phyloP scores from a whole-genome alignment of 2,888 invertebrate species.

The Dysmachus trigonus region DNA sequence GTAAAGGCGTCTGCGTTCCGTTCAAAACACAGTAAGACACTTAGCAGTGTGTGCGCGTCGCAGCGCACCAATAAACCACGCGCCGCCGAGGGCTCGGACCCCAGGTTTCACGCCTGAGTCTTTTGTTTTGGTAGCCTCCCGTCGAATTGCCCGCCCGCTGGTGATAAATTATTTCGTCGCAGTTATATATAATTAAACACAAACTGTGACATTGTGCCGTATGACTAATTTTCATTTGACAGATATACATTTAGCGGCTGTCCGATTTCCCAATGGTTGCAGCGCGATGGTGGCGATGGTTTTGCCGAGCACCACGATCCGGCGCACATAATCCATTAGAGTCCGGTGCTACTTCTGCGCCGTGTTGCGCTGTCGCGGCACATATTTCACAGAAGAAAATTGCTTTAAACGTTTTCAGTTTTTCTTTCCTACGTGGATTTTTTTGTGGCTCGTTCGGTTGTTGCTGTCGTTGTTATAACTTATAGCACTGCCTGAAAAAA shows the following conservation, averaged over 20 bases:
- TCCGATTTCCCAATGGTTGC: slow-evolving; percentile 31
- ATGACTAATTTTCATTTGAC: slow-evolving; percentile 43
- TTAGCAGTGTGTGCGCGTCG: slow-evolving; percentile 4
- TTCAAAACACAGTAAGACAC: slow-evolving; percentile 29
- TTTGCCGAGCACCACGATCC: slow-evolving; percentile 11
- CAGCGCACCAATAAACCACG: background rate
- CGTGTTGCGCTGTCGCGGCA: slow-evolving; percentile 18
- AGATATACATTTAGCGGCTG: slow-evolving; percentile 31
- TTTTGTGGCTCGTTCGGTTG: slow-evolving; percentile 22
- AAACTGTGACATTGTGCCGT: slow-evolving; percentile 37
- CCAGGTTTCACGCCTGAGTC: slow-evolving; percentile 14
- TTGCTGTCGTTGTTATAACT: slow-evolving; percentile 43
- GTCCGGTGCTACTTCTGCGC: slow-evolving; percentile 33
- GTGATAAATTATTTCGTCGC: slow-evolving; percentile 36
- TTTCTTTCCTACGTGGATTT: slow-evolving; percentile 27
- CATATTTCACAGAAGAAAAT: slow-evolving; percentile 42
- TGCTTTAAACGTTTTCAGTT: slow-evolving; percentile 40
- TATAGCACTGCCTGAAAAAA: slow-evolving; percentile 28
- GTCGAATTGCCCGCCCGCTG: slow-evolving; percentile 13
- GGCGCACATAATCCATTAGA: slow-evolving; percentile 35
- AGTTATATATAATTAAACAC: slow-evolving; percentile 3
- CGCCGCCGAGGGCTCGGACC: background rate
- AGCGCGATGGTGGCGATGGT: slow-evolving; percentile 6
- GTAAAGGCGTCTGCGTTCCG: background rate
- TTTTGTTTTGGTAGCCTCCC: slow-evolving; percentile 42